Base-by-base conservation (phyloP, 2,113 vertebrate genomes). In the Salminus brasiliensis region DNA sequence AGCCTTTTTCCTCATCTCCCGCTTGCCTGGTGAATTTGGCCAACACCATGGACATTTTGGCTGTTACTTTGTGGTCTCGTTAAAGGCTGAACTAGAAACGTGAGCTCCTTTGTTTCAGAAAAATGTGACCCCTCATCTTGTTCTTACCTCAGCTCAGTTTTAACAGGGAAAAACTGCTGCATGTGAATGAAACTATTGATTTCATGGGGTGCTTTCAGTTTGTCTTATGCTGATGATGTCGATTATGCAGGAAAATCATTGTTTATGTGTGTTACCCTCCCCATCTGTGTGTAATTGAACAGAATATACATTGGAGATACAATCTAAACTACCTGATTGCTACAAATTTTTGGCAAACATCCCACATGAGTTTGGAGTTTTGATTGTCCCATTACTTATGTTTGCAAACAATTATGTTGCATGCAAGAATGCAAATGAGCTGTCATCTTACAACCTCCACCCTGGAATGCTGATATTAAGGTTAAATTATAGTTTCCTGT, bases 1-100 rank as follows among this genome's bases (percentile, higher is more conserved):
- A 27, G 23, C 43, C 75, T 86, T 83, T 84, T 12, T 80, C 79
- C 82, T 82, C 83, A 32, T 72, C 55, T 67, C 36, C 18, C 45
- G 8, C 0, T 77, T 76, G 85, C 79, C 55, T 29, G 53, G 34
- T 71, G 41, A 81, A 77, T 57, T 49, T 49, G 67, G 67, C 79
- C 62, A 83, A 36, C 7, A 73, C 74, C 60, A 78, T 11, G 23
- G 47, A 7, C 49, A n/a, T 23, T 69, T 27, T 75, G 43, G 52
- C 60, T 41, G 29, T 11, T 39, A 43, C 73, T 81, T 49, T 63
- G 41, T 7, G 68, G 10, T 55, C 62, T 70, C 11, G 10, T 70
- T 74, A 71, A 67, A 53, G 18, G 21, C 78, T 52, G 32, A 25
- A 29, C 41, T 32, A 7, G 68, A 36, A 79, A 72, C 12, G 5